phyloP scores from a whole-genome alignment of 2,113 vertebrate species.

The Struthio camelus region DNA sequence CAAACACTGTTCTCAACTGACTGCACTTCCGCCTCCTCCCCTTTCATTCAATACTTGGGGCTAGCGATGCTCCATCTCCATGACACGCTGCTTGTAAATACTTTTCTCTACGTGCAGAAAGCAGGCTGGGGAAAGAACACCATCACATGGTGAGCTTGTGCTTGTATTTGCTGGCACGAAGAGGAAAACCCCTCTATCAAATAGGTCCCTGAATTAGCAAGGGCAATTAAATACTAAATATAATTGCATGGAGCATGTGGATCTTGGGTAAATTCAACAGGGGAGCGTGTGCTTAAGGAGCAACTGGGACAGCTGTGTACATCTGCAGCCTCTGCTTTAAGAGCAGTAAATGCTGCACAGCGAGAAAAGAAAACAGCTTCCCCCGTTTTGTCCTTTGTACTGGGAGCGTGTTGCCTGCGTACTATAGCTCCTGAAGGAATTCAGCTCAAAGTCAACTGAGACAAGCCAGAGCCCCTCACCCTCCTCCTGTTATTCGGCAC shows the following conservation, averaged over 20 bases:
- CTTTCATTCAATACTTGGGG: not conserved
- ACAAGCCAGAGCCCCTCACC: conserved; percentile 29
- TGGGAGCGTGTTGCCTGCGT: not conserved
- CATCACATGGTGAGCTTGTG: not conserved
- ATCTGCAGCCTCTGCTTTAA: conserved; percentile 26
- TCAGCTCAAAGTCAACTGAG: not conserved
- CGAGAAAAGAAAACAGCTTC: not conserved
- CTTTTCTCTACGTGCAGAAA: not conserved
- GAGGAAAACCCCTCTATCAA: not conserved
- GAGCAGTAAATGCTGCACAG: not conserved
- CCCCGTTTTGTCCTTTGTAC: not conserved
- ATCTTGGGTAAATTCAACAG: not conserved
- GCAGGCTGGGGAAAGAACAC: not conserved
- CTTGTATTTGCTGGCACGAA: not conserved
- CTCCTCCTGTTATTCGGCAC: conserved; percentile 8
- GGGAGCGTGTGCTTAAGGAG: conserved; percentile 22
- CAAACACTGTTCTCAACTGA: not conserved
- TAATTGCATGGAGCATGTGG: not conserved
- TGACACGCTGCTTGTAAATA: not conserved
- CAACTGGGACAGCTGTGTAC: conserved; percentile 14
- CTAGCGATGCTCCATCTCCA: not conserved
- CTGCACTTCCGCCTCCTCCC: conserved; percentile 40
- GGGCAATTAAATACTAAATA: not conserved
- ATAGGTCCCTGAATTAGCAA: not conserved
- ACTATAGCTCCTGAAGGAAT: not conserved